Evolutionary conservation across 2,797 vertebrate genomes (phyloP).

Genomic region (Gymnopithys bicolor): DNA sequence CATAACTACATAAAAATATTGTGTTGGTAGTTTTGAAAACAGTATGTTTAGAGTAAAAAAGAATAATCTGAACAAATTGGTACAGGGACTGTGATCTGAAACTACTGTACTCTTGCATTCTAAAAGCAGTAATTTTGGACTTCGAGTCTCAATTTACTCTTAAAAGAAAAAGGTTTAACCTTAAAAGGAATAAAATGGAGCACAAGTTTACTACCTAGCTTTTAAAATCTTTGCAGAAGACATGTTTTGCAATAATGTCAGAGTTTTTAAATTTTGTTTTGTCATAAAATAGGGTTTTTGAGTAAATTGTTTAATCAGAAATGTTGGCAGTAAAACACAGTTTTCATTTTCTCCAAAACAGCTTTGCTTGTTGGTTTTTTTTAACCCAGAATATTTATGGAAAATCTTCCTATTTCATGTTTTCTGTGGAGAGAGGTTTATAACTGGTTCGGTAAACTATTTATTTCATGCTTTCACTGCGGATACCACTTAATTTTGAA

Average conservation of each 20-base stretch:
- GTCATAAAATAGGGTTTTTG: not conserved
- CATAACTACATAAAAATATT: not conserved
- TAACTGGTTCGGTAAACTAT: not conserved
- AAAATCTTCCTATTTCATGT: not conserved
- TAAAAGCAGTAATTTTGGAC: constrained; percentile 16
- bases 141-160: not conserved
- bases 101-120: not conserved
- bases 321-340: not conserved
- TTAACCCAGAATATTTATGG: not conserved
- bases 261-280: not conserved
- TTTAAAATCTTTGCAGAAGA: not conserved
- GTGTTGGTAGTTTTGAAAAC: not conserved
- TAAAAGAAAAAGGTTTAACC: constrained; percentile 13
- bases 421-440: not conserved
- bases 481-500: not conserved
- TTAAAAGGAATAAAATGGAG: constrained; percentile 7
- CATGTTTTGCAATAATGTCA: not conserved
- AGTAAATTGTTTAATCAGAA: constrained; percentile 19
- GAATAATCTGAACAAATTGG: not conserved
- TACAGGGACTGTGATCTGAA: not conserved
- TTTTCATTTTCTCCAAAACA: not conserved
- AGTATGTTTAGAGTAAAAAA: not conserved
- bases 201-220: not conserved
- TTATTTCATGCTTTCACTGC: not conserved
- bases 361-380: not conserved